Evolutionary conservation across 2,888 invertebrate species (phyloP).

Genomic region (Eristalis tenax): DNA sequence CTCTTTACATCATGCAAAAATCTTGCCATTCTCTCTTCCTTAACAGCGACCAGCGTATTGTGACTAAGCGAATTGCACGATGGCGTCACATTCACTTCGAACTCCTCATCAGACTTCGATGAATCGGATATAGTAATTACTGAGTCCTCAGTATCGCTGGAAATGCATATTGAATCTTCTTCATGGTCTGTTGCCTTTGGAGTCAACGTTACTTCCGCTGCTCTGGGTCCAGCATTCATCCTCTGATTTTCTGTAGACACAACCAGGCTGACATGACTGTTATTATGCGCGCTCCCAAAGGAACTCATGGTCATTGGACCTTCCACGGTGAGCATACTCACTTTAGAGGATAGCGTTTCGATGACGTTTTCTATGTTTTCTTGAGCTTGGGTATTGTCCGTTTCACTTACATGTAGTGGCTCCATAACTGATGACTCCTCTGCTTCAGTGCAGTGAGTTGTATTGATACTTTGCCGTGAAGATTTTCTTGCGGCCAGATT

Average conservation of each 20-base stretch:
- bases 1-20: conserved; percentile 77
- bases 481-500: background rate
- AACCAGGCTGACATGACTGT: conserved; percentile 51
- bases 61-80: background rate
- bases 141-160: conserved; percentile 56
- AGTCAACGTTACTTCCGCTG: background rate
- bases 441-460: conserved; percentile 44
- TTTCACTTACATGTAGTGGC: conserved; percentile 74
- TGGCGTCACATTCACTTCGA: conserved; percentile 31
- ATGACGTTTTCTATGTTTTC: conserved; percentile 62
- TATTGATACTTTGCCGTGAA: conserved; percentile 42
- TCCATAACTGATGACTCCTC: conserved; percentile 76
- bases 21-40: conserved; percentile 76
- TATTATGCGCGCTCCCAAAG: conserved; percentile 37
- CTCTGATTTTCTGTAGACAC: conserved; percentile 71
- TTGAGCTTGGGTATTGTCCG: conserved; percentile 30
- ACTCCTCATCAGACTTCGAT: conserved; percentile 27
- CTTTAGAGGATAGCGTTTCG: conserved; percentile 74
- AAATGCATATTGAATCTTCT: conserved; percentile 64
- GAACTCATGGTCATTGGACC: conserved; percentile 25
- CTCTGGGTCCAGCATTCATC: conserved; percentile 60
- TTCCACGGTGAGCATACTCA: conserved; percentile 74
- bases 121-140: conserved; percentile 74
- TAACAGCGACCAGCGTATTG: conserved; percentile 69
- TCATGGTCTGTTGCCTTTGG: background rate